Percentiles rank a stretch among this genome's conserved stretches.
Conservation (phyloP, 1,140 invertebrate genomes). For the Mesaphorura yosii region DNA sequence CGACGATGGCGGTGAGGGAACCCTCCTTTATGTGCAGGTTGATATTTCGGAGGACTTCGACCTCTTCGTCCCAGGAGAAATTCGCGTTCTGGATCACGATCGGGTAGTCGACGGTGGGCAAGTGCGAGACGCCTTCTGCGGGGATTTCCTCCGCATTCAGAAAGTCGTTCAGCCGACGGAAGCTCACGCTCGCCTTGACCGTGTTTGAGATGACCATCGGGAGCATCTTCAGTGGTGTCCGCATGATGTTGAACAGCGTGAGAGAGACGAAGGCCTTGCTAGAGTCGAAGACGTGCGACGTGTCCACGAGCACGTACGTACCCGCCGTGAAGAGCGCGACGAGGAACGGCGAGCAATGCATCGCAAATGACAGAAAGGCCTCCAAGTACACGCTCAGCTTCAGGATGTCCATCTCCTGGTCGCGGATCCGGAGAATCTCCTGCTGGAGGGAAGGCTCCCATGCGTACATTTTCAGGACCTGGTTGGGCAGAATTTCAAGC, state of each 20-base stretch:
- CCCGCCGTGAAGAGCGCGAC: conserved; percentile 90
- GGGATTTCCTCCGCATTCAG: conserved; percentile 33
- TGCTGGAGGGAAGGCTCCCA: conserved; percentile 34
- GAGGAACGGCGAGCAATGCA: conserved; percentile 33
- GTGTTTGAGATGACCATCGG: conserved; percentile 63
- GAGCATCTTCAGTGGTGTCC: conserved; percentile 48
- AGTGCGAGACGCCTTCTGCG: conserved; percentile 28
- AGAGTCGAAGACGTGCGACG: not conserved
- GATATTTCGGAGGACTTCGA: conserved; percentile 31
- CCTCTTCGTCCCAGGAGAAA: conserved; percentile 53
- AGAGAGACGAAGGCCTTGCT: conserved; percentile 6
- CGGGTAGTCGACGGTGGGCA: conserved; percentile 40
- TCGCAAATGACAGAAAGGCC: conserved; percentile 57
- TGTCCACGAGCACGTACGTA: conserved; percentile 64
- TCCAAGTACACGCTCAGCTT: conserved; percentile 47
- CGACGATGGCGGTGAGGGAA: conserved; percentile 40
- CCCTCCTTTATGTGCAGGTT: conserved; percentile 29
- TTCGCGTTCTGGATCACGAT: conserved; percentile 60
- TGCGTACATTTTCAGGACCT: conserved; percentile 43
- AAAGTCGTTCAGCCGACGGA: conserved; percentile 35
- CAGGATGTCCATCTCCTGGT: conserved; percentile 33
- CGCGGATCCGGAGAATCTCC: conserved; percentile 29
- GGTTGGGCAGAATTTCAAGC: not conserved
- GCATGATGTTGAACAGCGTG: conserved; percentile 12
- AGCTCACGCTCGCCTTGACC: conserved; percentile 33